A percentile compares a stretch with the other conserved stretches of the same genome.
Evolutionary conservation across 2,113 vertebrate genomes (phyloP).

Genomic region (Cephalopholis sonnerati): DNA sequence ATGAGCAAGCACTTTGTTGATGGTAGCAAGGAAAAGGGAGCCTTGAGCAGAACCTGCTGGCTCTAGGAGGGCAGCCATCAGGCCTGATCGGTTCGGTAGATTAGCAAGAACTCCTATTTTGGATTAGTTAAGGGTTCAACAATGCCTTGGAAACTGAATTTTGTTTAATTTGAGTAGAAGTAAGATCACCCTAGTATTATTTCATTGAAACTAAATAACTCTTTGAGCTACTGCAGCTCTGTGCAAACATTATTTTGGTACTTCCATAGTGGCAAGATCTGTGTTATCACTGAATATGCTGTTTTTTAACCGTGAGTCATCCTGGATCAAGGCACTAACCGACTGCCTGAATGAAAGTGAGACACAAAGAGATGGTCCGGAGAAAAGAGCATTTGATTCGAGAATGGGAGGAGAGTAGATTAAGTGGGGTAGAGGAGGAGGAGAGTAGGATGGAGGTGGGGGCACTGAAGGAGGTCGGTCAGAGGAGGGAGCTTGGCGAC

Average conservation of each 20-base stretch:
- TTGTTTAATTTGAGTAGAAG: not conserved
- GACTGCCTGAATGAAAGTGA: not conserved
- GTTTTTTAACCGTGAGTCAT: not conserved
- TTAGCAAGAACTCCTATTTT: too few species aligned
- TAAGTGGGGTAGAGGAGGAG: not conserved
- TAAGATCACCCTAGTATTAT: not conserved
- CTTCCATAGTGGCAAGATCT: not conserved
- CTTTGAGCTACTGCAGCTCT: not conserved
- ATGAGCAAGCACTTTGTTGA: too few species aligned
- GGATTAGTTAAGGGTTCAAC: too few species aligned
- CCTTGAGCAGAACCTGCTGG: too few species aligned
- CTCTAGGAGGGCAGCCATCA: too few species aligned
- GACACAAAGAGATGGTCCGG: not conserved
- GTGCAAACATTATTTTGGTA: not conserved
- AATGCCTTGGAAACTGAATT: too few species aligned
- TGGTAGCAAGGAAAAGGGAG: too few species aligned
- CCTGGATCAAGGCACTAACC: not conserved
- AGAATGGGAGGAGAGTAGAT: slow-evolving; percentile 5
- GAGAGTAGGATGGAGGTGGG: slow-evolving; percentile 14
- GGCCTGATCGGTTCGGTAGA: too few species aligned
- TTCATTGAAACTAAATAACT: not conserved
- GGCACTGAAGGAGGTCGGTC: slow-evolving; percentile 22
- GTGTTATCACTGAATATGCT: not conserved
- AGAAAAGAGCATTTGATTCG: not conserved
- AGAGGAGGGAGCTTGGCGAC: slow-evolving; percentile 78